phyloP scores from a whole-genome alignment of 2,888 invertebrate genomes.

The Plebejus melissa region DNA sequence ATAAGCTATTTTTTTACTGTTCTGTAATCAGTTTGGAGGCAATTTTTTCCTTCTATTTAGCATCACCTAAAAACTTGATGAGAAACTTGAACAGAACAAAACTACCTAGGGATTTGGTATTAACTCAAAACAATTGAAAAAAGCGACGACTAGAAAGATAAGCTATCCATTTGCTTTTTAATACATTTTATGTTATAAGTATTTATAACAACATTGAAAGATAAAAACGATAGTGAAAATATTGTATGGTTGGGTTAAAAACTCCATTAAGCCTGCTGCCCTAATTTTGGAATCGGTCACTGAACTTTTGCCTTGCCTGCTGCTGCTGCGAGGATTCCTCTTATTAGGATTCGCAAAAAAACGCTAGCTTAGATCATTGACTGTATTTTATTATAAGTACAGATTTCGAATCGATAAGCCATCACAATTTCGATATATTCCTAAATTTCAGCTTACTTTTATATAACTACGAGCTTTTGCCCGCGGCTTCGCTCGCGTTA shows the following conservation, averaged over 20 bases:
- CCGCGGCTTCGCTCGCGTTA: too few relatives aligned
- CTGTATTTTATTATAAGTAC: neutral
- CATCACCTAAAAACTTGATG: too few relatives aligned
- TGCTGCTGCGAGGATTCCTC: slow-evolving; percentile 14
- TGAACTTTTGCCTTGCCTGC: slow-evolving; percentile 10
- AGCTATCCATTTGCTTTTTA: too few relatives aligned
- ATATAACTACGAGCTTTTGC: neutral
- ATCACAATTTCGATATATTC: neutral
- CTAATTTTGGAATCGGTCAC: slow-evolving; percentile 2
- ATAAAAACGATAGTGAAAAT: neutral
- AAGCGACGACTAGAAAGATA: too few relatives aligned
- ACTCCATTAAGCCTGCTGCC: neutral
- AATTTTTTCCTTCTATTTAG: too few relatives aligned
- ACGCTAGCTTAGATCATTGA: neutral
- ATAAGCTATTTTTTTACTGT: neutral
- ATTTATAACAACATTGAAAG: neutral
- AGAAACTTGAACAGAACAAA: too few relatives aligned
- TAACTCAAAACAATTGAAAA: too few relatives aligned
- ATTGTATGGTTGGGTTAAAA: neutral
- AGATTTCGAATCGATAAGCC: neutral
- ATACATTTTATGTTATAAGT: too few relatives aligned
- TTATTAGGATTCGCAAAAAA: slow-evolving; percentile 15
- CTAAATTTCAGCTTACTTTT: neutral
- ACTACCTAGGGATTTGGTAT: too few relatives aligned
- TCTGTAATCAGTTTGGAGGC: neutral